A percentile compares a stretch with the other conserved stretches of the same genome.
phyloP scores from a whole-genome alignment of 2,888 invertebrate species.

The Sturmia bella region DNA sequence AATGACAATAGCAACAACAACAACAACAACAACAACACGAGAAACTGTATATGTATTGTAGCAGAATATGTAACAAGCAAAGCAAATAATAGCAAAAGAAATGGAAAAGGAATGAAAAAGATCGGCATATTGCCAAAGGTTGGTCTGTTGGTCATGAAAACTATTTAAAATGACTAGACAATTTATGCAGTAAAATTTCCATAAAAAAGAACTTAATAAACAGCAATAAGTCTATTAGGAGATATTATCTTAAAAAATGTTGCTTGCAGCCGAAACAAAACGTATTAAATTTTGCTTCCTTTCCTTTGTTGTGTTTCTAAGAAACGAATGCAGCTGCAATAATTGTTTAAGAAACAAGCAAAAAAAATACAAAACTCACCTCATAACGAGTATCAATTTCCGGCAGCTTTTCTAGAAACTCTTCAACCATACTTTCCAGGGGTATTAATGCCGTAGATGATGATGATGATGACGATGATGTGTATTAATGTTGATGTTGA shows the following conservation, averaged over 20 bases:
- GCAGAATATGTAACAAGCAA: neutral
- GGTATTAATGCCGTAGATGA: neutral
- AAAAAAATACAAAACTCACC: conserved; percentile 67
- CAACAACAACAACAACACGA: neutral
- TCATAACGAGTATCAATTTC: conserved; percentile 81
- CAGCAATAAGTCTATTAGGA: conserved; percentile 1
- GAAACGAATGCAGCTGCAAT: neutral
- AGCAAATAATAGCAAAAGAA: conserved; percentile 14
- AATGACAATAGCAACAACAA: conserved; percentile 15
- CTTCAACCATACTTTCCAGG: conserved; percentile 79
- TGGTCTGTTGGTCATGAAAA: conserved; percentile 62
- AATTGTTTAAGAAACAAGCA: conserved; percentile 9
- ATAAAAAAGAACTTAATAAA: conserved; percentile 29
- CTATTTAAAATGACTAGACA: conserved; percentile 50
- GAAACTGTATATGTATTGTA: neutral
- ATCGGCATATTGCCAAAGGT: conserved; percentile 69
- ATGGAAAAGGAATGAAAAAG: conserved; percentile 48
- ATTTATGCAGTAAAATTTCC: conserved; percentile 59
- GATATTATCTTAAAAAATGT: neutral
- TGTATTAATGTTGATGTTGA: conserved; percentile 20
- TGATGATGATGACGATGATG: conserved; percentile 18
- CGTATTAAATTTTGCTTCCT: neutral
- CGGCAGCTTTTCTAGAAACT: conserved; percentile 81
- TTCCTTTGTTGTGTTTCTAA: neutral
- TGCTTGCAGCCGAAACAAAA: neutral